These are phyloP conservation scores for Morpho deidamia DNA, from an alignment of 2,888 invertebrate species.

Conservation along the genomic window DNA sequence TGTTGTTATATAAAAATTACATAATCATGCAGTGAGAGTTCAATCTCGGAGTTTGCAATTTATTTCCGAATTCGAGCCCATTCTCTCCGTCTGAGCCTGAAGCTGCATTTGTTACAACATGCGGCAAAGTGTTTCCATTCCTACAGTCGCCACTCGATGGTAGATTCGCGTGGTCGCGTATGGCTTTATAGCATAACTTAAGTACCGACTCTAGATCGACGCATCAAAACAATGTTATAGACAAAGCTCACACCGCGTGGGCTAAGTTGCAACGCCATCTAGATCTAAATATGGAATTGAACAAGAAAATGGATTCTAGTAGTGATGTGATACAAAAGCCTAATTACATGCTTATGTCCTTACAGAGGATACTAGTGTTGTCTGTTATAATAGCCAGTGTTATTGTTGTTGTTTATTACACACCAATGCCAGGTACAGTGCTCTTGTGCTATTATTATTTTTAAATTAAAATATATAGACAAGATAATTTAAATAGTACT, in stretches of 20 bases:
- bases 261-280: not conserved
- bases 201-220: slow-evolving; percentile 15
- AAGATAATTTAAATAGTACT: too few relatives aligned
- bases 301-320: slow-evolving; percentile 43
- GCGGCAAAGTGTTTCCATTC: slow-evolving; percentile 27
- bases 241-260: slow-evolving; percentile 4
- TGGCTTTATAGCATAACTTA: slow-evolving; percentile 21
- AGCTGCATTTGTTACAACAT: slow-evolving; percentile 34
- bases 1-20: slow-evolving; percentile 50
- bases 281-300: slow-evolving; percentile 44
- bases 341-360: slow-evolving; percentile 78
- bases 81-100: slow-evolving; percentile 24
- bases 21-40: slow-evolving; percentile 52
- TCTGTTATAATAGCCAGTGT: slow-evolving; percentile 82
- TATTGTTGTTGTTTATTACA: slow-evolving; percentile 83
- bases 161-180: slow-evolving; percentile 61
- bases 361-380: slow-evolving; percentile 82
- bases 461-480: too few relatives aligned
- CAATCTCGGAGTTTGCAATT: slow-evolving; percentile 42
- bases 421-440: slow-evolving; percentile 83
- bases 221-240: slow-evolving; percentile 25
- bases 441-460: not conserved
- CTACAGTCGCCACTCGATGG: slow-evolving; percentile 62
- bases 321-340: slow-evolving; percentile 53
- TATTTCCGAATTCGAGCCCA: slow-evolving; percentile 59